These are phyloP conservation scores for Eupristina koningsbergeri DNA, from an alignment of 1,140 invertebrate genomes.

Conservation along the genomic window DNA sequence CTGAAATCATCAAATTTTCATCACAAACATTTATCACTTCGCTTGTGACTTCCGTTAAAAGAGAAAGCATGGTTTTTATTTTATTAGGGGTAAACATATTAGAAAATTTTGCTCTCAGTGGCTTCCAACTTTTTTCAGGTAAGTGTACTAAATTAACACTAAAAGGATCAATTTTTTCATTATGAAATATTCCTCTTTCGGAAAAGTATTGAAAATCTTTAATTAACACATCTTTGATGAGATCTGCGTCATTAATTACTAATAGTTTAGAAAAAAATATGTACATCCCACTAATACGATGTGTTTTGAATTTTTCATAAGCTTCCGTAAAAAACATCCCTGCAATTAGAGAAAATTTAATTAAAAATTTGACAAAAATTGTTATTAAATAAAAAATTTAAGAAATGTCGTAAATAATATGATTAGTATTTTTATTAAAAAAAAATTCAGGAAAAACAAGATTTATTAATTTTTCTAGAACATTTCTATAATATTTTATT, in stretches of 20 bases:
- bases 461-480: too few relatives aligned
- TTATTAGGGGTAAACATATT: slow-evolving; percentile 76
- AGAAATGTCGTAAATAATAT: too few relatives aligned
- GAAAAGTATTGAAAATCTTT: slow-evolving; percentile 75
- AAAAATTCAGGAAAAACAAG: too few relatives aligned
- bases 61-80: slow-evolving; percentile 74
- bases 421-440: too few relatives aligned
- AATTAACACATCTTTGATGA: slow-evolving; percentile 71
- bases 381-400: too few relatives aligned
- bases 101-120: slow-evolving; percentile 72
- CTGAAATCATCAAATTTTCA: not conserved
- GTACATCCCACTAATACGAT: slow-evolving; percentile 45
- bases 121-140: slow-evolving; percentile 72
- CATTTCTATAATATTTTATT: too few relatives aligned
- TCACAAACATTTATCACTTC: slow-evolving; percentile 59
- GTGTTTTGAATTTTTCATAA: slow-evolving; percentile 39
- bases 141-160: slow-evolving; percentile 74
- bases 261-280: slow-evolving; percentile 53
- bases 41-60: slow-evolving; percentile 69
- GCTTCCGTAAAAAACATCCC: not conserved
- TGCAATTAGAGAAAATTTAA: not conserved
- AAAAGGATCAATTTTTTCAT: slow-evolving; percentile 73
- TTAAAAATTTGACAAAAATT: too few relatives aligned
- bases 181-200: slow-evolving; percentile 70
- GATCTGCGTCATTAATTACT: slow-evolving; percentile 68